Percentiles rank a stretch among this genome's conserved stretches.
phyloP scores from a whole-genome alignment of 2,113 vertebrate genomes.

The Nothoprocta perdicaria region DNA sequence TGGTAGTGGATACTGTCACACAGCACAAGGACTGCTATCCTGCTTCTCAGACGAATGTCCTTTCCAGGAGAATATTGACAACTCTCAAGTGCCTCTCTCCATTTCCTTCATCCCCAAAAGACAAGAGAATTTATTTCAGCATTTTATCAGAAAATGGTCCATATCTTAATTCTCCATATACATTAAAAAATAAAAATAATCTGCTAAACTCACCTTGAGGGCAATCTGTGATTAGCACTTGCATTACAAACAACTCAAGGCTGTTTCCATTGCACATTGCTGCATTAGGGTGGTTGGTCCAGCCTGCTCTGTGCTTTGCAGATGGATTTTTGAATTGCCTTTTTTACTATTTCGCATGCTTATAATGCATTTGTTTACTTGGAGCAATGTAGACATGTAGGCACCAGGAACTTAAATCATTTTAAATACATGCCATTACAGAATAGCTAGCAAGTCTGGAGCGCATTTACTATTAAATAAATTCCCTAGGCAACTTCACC shows the following conservation, averaged over 20 bases:
- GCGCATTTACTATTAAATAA: neutral
- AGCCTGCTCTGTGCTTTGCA: fast-evolving
- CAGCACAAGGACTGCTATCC: neutral
- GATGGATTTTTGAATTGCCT: neutral
- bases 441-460: neutral
- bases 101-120: neutral
- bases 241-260: neutral
- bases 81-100: neutral
- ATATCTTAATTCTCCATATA: neutral
- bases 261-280: neutral
- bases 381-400: neutral
- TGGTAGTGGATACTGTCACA: neutral
- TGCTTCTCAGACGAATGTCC: neutral
- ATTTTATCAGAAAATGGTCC: neutral
- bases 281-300: fast-evolving
- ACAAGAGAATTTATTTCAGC: neutral
- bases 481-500: neutral
- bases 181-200: neutral
- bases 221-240: neutral
- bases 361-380: neutral
- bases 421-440: neutral
- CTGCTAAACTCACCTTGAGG: neutral
- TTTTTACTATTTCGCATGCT: neutral
- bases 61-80: neutral
- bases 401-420: neutral